Percentiles rank a stretch among this genome's conserved stretches.
These are phyloP conservation scores for Pluvialis apricaria DNA, from an alignment of 2,113 vertebrate species.

Conservation along the genomic window DNA sequence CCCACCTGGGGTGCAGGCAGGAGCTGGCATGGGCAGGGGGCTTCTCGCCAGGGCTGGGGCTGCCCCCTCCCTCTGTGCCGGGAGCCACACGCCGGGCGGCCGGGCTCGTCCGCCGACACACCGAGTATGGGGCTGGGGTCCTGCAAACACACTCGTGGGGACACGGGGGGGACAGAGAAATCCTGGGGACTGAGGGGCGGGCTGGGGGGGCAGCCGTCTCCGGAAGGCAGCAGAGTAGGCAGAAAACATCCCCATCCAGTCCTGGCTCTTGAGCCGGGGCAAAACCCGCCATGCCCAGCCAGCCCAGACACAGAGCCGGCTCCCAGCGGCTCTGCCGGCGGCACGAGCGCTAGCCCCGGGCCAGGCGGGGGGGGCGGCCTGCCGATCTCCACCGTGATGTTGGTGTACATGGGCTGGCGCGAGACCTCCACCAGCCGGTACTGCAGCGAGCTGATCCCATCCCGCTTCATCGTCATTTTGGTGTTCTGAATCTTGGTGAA, in stretches of 20 bases:
- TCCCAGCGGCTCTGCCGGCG: neutral
- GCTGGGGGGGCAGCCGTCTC: constrained; percentile 12
- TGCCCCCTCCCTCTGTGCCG: neutral
- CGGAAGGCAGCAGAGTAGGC: constrained; percentile 58
- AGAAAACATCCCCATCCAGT: constrained; percentile 38
- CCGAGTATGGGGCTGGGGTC: neutral
- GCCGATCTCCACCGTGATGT: constrained; percentile 97
- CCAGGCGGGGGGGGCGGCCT: constrained; percentile 86
- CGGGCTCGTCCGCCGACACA: neutral
- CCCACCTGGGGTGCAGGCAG: neutral
- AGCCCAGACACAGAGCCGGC: neutral
- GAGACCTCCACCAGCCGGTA: constrained; percentile 88
- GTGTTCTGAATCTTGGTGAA: constrained; percentile 99
- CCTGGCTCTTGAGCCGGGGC: neutral
- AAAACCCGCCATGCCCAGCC: neutral
- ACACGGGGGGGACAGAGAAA: neutral
- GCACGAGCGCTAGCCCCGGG: constrained; percentile 77
- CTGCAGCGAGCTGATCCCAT: constrained; percentile 92
- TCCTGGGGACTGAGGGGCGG: neutral
- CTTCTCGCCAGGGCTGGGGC: neutral
- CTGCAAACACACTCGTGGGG: constrained; percentile 47
- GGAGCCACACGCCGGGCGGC: neutral
- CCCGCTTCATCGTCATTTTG: constrained; percentile 96
- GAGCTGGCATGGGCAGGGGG: neutral
- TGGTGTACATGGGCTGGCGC: constrained; percentile 90